Evolutionary conservation across 2,888 invertebrate genomes (phyloP), one percentile per base, ranked within the genome.

Genomic region (Tachina grossa): DNA sequence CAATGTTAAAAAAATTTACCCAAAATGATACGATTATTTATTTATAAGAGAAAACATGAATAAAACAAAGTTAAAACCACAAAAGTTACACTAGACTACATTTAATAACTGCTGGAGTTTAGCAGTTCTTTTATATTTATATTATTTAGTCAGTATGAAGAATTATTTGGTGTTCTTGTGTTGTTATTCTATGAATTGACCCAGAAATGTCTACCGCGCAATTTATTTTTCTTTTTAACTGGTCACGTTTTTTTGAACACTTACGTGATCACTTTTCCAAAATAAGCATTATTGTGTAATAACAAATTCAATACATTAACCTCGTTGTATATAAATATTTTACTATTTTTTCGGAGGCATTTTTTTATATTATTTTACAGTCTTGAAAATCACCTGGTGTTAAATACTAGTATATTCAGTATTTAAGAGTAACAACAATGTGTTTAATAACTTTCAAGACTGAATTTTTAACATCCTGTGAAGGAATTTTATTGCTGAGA

Each of bases 191-290:
- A 16, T 16, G n/a, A 9, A 47, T 22, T 55, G 71, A 43, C 22
- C 51, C 16, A 49, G 10, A 31, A 39, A 39, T 47, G 45, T 31
- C 10, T 39, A 6, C 31, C 5, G 31, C 1, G 13, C 9, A 53
- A 45, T 65, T 31, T 51, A 43, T 63, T 9, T 43, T 16, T 55
- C 53, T 19, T 19, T 53, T 47, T 55, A 47, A 41, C 41, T 41
- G 57, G 76, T 77, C 76, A 77, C 76, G 76, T 77, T 47, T 57
- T n/a, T 31, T 39, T 14, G 10, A 74, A 41, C 14, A 74, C 22
- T 49, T 51, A 77, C 76, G 76, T 77, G 66, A 77, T 57, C 16
- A 55, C 49, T 57, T 57, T 57, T 19, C 19, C n/a, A 6, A 57
- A 43, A 69, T 1, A 14, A 69, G 2, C 45, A 41, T 51, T 16